A percentile compares a stretch with the other conserved stretches of the same genome.
These are phyloP conservation scores for Silvanus unidentatus DNA, from an alignment of 2,888 invertebrate genomes.

Conservation along the genomic window DNA sequence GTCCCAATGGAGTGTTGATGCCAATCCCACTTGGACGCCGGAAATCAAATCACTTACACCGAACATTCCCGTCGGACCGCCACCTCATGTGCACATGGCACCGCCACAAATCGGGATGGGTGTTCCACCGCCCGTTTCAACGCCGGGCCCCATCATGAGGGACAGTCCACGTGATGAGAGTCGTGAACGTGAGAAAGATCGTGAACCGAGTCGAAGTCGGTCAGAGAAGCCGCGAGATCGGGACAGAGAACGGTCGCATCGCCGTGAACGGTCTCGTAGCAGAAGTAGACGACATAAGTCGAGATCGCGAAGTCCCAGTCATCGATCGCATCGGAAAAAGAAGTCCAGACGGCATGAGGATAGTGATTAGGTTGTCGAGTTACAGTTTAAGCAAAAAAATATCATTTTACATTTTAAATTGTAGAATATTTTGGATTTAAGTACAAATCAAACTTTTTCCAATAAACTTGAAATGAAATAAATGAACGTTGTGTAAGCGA, in stretches of 20 bases:
- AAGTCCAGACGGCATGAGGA: constrained; percentile 67
- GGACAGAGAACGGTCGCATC: constrained; percentile 55
- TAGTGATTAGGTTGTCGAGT: constrained; percentile 51
- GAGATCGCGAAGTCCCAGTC: constrained; percentile 63
- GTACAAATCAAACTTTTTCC: too few relatives aligned
- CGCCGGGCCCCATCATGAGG: background rate
- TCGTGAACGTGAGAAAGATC: constrained; percentile 46
- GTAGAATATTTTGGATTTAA: too few relatives aligned
- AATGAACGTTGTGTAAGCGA: too few relatives aligned
- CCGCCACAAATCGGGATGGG: constrained; percentile 30
- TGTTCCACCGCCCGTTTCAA: constrained; percentile 13
- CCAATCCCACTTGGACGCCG: constrained; percentile 54
- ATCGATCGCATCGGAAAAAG: constrained; percentile 56
- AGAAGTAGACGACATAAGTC: constrained; percentile 65
- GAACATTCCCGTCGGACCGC: constrained; percentile 48
- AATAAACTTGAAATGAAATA: too few relatives aligned
- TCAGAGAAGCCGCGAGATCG: constrained; percentile 42
- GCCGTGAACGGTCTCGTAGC: constrained; percentile 63
- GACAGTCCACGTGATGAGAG: constrained; percentile 32
- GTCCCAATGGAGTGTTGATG: constrained; percentile 57
- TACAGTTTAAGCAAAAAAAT: too few relatives aligned
- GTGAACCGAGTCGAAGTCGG: constrained; percentile 42
- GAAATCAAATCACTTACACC: constrained; percentile 68
- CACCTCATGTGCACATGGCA: constrained; percentile 36
- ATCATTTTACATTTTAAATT: too few relatives aligned